Conservation (phyloP, 1,140 invertebrate genomes). For the Penaeus japonicus region DNA sequence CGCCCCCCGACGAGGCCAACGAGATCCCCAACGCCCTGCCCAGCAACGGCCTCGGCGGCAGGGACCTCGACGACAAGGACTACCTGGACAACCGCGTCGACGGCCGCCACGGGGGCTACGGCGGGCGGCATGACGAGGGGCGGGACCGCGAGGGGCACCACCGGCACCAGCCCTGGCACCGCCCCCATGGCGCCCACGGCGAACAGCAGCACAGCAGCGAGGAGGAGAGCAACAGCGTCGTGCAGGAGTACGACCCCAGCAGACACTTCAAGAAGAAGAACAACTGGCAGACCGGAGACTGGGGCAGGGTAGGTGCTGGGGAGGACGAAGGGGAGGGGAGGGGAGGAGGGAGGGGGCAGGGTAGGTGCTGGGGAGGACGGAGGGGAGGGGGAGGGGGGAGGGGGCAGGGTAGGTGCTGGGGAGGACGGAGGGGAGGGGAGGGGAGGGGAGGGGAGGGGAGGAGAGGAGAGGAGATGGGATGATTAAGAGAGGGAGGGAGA, state of each 20-base stretch:
- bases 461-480: too few species aligned
- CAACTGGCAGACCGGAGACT: conserved; percentile 63
- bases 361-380: conserved; percentile 59
- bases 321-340: too few species aligned
- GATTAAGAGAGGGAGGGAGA: too few species aligned
- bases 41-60: conserved; percentile 31
- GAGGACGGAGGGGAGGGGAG: too few species aligned
- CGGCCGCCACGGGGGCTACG: not conserved
- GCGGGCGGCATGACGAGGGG: not conserved
- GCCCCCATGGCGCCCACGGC: not conserved
- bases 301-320: conserved; percentile 63
- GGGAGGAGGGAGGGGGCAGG: conserved; percentile 44
- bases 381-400: too few species aligned
- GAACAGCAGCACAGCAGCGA: not conserved
- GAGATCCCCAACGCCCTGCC: conserved; percentile 38
- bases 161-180: conserved; percentile 10
- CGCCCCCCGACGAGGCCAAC: conserved; percentile 30
- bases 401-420: too few species aligned
- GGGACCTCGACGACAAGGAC: conserved; percentile 35
- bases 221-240: conserved; percentile 32
- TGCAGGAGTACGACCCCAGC: not conserved
- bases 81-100: not conserved
- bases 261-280: conserved; percentile 24
- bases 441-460: too few species aligned
- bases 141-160: not conserved